Base-by-base conservation (phyloP, 2,888 invertebrate genomes). In the Cataglyphis cursor region DNA sequence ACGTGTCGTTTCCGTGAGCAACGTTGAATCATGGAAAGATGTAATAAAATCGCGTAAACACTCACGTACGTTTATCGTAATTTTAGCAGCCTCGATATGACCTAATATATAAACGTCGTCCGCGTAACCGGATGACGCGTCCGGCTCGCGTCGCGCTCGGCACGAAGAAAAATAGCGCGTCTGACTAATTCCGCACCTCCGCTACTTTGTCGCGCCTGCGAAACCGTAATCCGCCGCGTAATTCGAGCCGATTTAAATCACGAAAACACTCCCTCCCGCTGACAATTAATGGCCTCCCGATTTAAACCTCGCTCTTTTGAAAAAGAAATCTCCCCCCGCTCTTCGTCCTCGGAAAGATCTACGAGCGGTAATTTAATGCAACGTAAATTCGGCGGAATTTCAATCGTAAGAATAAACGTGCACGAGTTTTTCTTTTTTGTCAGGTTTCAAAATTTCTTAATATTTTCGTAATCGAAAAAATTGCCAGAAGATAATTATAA, bases 111-210 rank as follows among this genome's bases (percentile, higher is more conserved):
- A 65, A 54, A 38, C 24, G 21, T 65, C 76, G 75, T 51, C 64
- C 64, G 65, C 54, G 65, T 76, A 76, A 76, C 75, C 80, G 86
- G 88, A 88, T 89, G 88, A 91, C 84, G 89, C 87, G 87, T 75
- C n/a, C 85, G 75, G 28, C 78, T 24, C 44, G 75, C 35, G 81
- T 18, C 44, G 41, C 57, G 21, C 68, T 68, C 68, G 21, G 21
- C 74, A 6, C 18, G 78, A 87, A 85, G 86, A 91, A 91, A 90
- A 87, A 86, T 88, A 85, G 86, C 88, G 74, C 44, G 85, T 84
- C 90, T 90, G 90, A 90, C 90, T 90, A 90, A 90, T 89, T 83
- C 66, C 78, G 68, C 78, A 76, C 73, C 85, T 84, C 44, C 62
- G 24, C 89, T 85, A 90, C 90, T 90, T 85, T 85, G 62, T 81